phyloP scores from a whole-genome alignment of 2,888 invertebrate genomes.

The Oligia strigilis region DNA sequence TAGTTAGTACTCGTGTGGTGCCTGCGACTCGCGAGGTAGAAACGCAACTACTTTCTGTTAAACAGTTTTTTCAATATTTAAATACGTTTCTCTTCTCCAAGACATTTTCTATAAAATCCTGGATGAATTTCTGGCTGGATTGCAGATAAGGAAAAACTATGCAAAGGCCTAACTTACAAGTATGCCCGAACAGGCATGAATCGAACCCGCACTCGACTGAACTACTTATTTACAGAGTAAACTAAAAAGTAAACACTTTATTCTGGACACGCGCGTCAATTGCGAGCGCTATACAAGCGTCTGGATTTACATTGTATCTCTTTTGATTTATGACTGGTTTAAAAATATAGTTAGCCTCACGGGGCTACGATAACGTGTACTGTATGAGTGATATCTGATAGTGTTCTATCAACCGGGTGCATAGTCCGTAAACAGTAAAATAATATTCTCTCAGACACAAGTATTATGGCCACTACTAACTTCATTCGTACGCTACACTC shows the following conservation, averaged over 20 bases:
- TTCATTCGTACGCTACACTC: neutral
- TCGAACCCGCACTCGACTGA: neutral
- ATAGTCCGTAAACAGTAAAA: neutral
- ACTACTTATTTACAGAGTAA: neutral
- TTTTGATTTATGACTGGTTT: neutral
- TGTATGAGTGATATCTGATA: neutral
- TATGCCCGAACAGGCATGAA: neutral
- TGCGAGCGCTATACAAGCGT: neutral
- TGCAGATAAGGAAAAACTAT: too few species aligned
- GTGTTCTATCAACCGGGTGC: neutral
- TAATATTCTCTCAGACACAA: neutral
- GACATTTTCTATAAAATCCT: neutral
- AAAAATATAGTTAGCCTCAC: neutral
- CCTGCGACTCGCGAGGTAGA: too few species aligned
- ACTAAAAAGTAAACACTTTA: neutral
- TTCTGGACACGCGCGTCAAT: neutral
- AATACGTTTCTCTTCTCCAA: neutral
- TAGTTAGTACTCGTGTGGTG: slow-evolving; percentile 17
- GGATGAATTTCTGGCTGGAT: neutral
- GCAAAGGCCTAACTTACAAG: neutral
- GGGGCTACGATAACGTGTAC: neutral
- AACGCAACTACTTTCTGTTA: neutral
- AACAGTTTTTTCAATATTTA: slow-evolving; percentile 23
- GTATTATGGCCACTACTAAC: neutral
- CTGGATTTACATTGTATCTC: neutral